These are phyloP conservation scores for Gallirallus australis DNA, from an alignment of 2,797 vertebrate species.

Conservation along the genomic window DNA sequence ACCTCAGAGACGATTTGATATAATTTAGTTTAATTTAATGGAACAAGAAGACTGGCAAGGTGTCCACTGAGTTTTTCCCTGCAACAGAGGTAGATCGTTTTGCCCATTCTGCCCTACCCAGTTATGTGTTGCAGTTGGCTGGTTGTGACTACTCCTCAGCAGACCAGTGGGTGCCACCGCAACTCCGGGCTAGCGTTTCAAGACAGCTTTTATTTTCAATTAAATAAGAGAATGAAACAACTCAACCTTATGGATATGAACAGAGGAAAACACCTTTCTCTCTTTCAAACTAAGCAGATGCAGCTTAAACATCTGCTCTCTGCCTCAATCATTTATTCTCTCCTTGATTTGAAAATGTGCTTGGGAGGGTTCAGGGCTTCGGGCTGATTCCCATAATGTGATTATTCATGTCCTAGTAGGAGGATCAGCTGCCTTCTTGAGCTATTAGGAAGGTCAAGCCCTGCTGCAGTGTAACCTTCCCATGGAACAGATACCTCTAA, in stretches of 20 bases:
- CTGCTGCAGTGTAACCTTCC: neutral
- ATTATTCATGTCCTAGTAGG: neutral
- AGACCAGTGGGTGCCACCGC: neutral
- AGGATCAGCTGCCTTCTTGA: neutral
- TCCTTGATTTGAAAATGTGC: neutral
- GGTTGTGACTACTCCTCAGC: neutral
- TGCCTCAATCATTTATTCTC: neutral
- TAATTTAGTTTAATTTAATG: conserved; percentile 43
- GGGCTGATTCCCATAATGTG: neutral
- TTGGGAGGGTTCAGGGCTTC: neutral
- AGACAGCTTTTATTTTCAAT: neutral
- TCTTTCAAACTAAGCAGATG: neutral
- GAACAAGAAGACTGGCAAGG: neutral
- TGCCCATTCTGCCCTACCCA: neutral
- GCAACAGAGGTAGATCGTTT: neutral
- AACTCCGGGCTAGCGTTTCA: neutral
- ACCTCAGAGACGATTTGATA: conserved; percentile 13
- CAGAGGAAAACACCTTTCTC: neutral
- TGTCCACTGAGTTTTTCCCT: neutral
- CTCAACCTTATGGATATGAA: neutral
- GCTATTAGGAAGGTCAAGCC: rapidly evolving
- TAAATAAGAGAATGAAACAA: neutral
- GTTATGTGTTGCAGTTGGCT: neutral
- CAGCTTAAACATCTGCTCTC: neutral
- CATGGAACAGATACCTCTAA: neutral